Percentiles rank a stretch among this genome's conserved stretches.
These are phyloP conservation scores for Hirtodrosophila duncani DNA, from an alignment of 2,888 invertebrate genomes.

Conservation along the genomic window DNA sequence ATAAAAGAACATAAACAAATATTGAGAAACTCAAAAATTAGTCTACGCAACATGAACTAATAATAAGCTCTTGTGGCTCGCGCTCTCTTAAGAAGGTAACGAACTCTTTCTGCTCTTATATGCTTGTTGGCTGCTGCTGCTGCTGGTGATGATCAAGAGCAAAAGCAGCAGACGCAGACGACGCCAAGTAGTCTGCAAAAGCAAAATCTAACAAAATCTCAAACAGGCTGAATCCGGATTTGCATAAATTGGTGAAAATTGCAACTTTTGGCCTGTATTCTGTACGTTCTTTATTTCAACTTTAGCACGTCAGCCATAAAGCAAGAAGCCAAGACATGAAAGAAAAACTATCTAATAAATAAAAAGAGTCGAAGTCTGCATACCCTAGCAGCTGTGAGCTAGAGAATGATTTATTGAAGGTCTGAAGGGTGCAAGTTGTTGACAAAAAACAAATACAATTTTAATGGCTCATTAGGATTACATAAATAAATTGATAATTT, in stretches of 20 bases:
- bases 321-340: slow-evolving; percentile 22
- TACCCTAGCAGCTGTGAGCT: too few species aligned
- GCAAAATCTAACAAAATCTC: background rate
- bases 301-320: too few species aligned
- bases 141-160: background rate
- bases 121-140: too few species aligned
- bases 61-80: slow-evolving; percentile 9
- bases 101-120: background rate
- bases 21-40: slow-evolving; percentile 1
- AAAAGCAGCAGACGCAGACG: slow-evolving; percentile 6
- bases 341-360: slow-evolving; percentile 16
- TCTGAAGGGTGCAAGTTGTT: too few species aligned
- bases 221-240: slow-evolving; percentile 5
- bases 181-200: slow-evolving; percentile 53
- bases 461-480: too few species aligned
- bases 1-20: slow-evolving; percentile 29
- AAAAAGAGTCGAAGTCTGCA: background rate
- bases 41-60: slow-evolving; percentile 3
- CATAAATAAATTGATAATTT: too few species aligned
- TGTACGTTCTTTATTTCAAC: background rate
- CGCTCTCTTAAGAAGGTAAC: slow-evolving; percentile 2
- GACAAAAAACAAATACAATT: too few species aligned
- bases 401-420: too few species aligned
- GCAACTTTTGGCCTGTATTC: background rate
- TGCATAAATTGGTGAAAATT: slow-evolving; percentile 6